Evolutionary conservation across 2,888 invertebrate species (phyloP).

Genomic region (Leptinotarsa juncta): DNA sequence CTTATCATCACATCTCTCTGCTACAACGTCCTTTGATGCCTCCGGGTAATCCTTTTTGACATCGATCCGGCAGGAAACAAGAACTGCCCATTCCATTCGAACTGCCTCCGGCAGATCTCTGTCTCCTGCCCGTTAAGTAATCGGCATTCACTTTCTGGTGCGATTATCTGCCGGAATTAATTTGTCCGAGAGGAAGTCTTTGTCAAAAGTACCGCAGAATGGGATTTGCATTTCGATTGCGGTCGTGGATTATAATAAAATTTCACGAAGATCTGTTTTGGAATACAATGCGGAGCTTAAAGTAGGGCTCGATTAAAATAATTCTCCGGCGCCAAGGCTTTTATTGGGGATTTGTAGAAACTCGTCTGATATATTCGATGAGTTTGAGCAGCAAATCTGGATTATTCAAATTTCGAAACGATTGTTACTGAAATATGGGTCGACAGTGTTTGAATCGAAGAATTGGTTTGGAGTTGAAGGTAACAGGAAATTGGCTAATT

Average conservation of each 20-base stretch:
- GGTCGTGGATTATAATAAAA: slow-evolving; percentile 47
- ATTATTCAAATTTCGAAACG: slow-evolving; percentile 10
- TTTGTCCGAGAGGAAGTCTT: slow-evolving; percentile 43
- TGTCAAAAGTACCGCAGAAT: slow-evolving; percentile 48
- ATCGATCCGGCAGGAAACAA: slow-evolving; percentile 6
- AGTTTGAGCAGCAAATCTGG: slow-evolving; percentile 7
- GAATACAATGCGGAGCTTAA: slow-evolving; percentile 48
- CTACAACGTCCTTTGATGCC: no score
- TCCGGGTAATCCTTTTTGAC: neutral
- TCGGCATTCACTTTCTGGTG: slow-evolving; percentile 46
- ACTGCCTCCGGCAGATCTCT: slow-evolving; percentile 12
- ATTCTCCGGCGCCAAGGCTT: slow-evolving; percentile 21
- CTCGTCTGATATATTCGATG: slow-evolving; percentile 13
- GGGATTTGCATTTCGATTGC: slow-evolving; percentile 42
- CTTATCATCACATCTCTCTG: no score
- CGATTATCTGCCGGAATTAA: slow-evolving; percentile 49
- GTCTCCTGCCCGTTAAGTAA: slow-evolving; percentile 35
- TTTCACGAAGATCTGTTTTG: slow-evolving; percentile 43
- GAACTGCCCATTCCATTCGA: slow-evolving; percentile 7
- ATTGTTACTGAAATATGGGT: neutral
- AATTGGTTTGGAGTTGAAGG: neutral
- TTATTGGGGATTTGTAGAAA: slow-evolving; percentile 16
- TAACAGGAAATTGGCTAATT: neutral
- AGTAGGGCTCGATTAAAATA: slow-evolving; percentile 34
- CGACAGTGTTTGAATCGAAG: neutral